These are phyloP conservation scores for Enteromius thamalakanensis DNA, from an alignment of 2,797 vertebrate species.

Conservation along the genomic window DNA sequence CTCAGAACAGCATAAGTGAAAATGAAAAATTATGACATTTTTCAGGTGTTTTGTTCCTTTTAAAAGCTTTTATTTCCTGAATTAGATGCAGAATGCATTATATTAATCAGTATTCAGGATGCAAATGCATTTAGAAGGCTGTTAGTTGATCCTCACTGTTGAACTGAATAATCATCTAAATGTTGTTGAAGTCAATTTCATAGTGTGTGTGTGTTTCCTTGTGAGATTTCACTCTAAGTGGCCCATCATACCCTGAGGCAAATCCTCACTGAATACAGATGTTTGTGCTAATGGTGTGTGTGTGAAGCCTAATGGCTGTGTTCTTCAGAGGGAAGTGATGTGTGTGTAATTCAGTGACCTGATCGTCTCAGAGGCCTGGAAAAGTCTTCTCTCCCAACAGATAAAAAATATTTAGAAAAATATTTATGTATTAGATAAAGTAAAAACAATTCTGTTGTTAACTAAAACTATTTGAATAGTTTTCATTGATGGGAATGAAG, in stretches of 20 bases:
- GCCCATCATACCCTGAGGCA: conserved; percentile 34
- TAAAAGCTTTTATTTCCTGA: neutral
- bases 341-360: conserved; percentile 58
- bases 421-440: too few species aligned
- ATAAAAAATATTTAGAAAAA: neutral
- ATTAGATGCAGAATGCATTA: neutral
- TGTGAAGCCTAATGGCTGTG: conserved; percentile 37
- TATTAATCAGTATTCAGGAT: neutral
- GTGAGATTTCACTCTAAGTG: conserved; percentile 19
- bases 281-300: conserved; percentile 49
- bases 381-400: conserved; percentile 34
- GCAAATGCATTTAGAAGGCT: neutral
- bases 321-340: conserved; percentile 51
- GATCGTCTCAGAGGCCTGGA: conserved; percentile 41
- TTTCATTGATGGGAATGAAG: neutral
- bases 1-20: neutral
- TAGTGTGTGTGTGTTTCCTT: neutral
- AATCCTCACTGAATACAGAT: conserved; percentile 47
- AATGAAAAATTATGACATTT: neutral
- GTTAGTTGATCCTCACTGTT: neutral
- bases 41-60: neutral
- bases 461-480: neutral
- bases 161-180: conserved; percentile 1
- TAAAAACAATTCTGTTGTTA: neutral
- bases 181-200: neutral